Percentiles rank a stretch among this genome's conserved stretches.
Conservation (phyloP, 2,113 vertebrate species). For the Psephotus haematonotus region DNA sequence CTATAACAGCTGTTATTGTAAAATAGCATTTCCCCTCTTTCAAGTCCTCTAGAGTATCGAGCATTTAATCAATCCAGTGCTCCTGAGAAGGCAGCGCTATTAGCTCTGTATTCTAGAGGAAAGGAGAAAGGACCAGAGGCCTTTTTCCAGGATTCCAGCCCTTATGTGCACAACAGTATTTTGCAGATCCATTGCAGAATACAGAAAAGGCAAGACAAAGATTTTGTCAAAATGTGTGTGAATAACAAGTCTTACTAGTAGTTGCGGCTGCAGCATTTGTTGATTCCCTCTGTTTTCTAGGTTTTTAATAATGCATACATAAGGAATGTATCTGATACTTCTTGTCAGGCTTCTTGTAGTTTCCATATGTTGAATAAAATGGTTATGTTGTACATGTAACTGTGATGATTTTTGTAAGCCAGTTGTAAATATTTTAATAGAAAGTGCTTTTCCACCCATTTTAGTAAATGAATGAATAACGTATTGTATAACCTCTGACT, state of each 20-base stretch:
- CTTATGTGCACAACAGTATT: neutral
- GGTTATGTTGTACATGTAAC: neutral
- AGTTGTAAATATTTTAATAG: constrained; percentile 35
- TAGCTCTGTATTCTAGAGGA: neutral
- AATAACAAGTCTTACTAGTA: neutral
- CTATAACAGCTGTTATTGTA: neutral
- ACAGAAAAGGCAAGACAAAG: neutral
- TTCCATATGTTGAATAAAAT: neutral
- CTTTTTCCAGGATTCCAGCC: neutral
- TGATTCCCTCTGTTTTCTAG: neutral
- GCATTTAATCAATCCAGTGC: neutral
- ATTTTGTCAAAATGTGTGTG: neutral
- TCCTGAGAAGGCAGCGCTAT: neutral
- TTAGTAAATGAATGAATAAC: constrained; percentile 81
- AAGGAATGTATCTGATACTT: neutral
- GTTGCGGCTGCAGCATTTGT: neutral
- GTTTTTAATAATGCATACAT: neutral
- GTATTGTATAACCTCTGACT: constrained; percentile 81
- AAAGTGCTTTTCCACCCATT: constrained; percentile 51
- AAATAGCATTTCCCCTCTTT: neutral
- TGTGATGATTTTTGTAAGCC: neutral
- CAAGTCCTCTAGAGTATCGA: neutral
- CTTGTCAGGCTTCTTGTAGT: neutral
- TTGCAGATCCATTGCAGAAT: neutral
- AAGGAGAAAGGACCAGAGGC: neutral